These are phyloP conservation scores for Ochropleura plecta DNA, from an alignment of 2,888 invertebrate species.

Conservation along the genomic window DNA sequence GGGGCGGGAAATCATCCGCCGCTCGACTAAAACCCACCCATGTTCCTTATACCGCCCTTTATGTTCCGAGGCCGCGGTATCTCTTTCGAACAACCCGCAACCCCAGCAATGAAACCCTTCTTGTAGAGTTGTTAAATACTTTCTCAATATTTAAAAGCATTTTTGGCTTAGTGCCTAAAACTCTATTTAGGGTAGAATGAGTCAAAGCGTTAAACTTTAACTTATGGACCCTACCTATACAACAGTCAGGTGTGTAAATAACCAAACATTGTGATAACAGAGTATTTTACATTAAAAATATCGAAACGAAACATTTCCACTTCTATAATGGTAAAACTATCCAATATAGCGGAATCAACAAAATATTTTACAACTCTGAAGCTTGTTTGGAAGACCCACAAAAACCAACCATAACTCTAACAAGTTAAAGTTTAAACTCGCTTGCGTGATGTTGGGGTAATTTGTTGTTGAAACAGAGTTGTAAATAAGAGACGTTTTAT, in stretches of 20 bases:
- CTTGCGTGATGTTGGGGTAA: constrained; percentile 56
- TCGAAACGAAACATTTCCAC: constrained; percentile 29
- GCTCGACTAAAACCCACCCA: too few relatives aligned
- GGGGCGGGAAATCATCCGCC: too few relatives aligned
- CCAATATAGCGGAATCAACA: constrained; percentile 40
- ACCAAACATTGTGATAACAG: neutral
- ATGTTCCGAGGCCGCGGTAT: too few relatives aligned
- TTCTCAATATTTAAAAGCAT: neutral
- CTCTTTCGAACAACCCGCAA: too few relatives aligned
- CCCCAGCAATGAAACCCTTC: too few relatives aligned
- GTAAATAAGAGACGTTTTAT: constrained; percentile 68
- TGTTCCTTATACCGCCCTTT: too few relatives aligned
- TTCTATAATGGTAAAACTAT: constrained; percentile 46
- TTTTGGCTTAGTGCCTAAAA: neutral
- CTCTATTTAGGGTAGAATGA: neutral
- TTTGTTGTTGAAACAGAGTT: constrained; percentile 71
- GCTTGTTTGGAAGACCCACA: neutral
- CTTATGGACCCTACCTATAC: neutral
- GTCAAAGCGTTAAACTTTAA: too few relatives aligned
- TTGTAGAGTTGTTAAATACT: too few relatives aligned
- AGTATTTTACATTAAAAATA: constrained; percentile 28
- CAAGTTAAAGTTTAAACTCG: constrained; percentile 30
- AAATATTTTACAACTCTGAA: constrained; percentile 52
- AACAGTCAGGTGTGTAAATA: neutral
- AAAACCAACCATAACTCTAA: constrained; percentile 28